These are phyloP conservation scores for Gonioctena quinquepunctata DNA, from an alignment of 1,140 invertebrate genomes.

Conservation along the genomic window DNA sequence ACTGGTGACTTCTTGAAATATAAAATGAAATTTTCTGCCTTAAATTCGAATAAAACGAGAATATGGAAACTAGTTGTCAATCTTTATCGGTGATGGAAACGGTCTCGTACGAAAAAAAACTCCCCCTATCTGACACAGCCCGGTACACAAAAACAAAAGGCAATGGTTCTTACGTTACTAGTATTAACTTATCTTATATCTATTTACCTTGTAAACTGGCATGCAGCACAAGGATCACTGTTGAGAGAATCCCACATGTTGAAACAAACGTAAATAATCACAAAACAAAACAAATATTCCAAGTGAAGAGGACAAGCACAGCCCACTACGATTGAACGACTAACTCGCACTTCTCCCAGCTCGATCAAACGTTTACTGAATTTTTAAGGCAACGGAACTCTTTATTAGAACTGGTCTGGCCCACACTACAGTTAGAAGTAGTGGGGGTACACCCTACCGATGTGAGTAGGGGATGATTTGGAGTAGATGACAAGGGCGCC, in stretches of 20 bases:
- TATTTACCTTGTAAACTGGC: conserved; percentile 37
- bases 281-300: conserved; percentile 12
- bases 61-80: too few relatives aligned
- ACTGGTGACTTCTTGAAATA: too few relatives aligned
- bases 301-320: conserved; percentile 17
- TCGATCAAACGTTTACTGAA: conserved; percentile 26
- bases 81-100: too few relatives aligned
- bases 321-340: conserved; percentile 14
- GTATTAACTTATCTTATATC: too few relatives aligned
- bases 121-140: too few relatives aligned
- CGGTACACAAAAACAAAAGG: too few relatives aligned
- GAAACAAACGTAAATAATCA: conserved; percentile 15
- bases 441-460: conserved; percentile 35
- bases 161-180: too few relatives aligned
- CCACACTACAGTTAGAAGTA: conserved; percentile 38
- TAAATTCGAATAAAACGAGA: neutral
- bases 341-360: conserved; percentile 14
- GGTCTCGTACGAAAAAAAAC: too few relatives aligned
- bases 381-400: conserved; percentile 25
- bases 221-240: conserved; percentile 33
- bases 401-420: conserved; percentile 32
- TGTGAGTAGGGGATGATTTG: conserved; percentile 30
- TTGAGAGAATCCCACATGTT: conserved; percentile 38
- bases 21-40: too few relatives aligned
- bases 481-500: conserved; percentile 32